Evolutionary conservation across 1,140 invertebrate species (phyloP), one percentile per base, ranked within the genome.

Genomic region (Camponotus pennsylvanicus): DNA sequence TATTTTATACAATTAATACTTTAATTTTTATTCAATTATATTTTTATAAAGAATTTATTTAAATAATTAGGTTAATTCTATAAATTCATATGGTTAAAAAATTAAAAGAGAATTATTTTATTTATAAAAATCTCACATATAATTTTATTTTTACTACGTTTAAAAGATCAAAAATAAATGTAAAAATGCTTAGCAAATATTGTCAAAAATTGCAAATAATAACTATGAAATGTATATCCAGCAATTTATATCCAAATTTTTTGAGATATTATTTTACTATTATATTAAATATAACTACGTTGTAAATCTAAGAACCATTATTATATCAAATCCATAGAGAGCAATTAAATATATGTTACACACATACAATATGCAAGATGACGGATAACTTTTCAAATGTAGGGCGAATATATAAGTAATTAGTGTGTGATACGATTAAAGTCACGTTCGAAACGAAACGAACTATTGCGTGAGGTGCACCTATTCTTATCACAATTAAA

Each of bases 401-500:
- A 76, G 75, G 71, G 61, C 83, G 34, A 78, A 85, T 85, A 78
- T 67, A 61, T 76, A 85, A 85, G 63, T 76, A 85, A 78, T 77
- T 85, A 77, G 37, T 78, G 70, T 77, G 75, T 85, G 73, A 85
- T 79, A 85, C 83, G 83, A 76, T 76, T 85, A 66, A 66, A 76
- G 63, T 55, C 61, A 85, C 75, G 83, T 85, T 85, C 45, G 59
- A 78, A 78, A 84, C 21, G 61, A 77, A 83, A 76, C 70, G 80
- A 84, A 27, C 83, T 66, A 66, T 85, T 66, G 83, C 83, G 83
- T 85, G 83, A 77, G 78, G 61, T 78, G 40, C 40, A 61, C 45
- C 73, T 85, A 85, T 85, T 85, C 34, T 64, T 85, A 79, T 27
- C 21, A 42, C 61, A 85, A 85, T 85, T 85, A 79, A 85, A 85